Base-by-base conservation (phyloP, 2,113 vertebrate genomes). In the Laterallus jamaicensis region DNA sequence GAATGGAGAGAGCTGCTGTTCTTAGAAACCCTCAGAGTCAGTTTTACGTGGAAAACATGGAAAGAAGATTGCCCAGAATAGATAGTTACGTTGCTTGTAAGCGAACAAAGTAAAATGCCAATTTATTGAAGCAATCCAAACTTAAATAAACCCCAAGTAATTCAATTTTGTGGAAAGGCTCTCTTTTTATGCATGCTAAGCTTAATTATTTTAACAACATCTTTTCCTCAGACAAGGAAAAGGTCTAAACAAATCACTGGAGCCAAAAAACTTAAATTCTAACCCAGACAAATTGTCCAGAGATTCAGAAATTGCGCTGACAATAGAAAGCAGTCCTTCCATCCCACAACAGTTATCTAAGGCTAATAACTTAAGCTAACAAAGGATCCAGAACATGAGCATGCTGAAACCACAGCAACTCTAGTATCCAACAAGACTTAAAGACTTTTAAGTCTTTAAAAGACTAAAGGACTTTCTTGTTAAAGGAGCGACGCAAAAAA, bases 121-220 rank as follows among this genome's bases (percentile, higher is more conserved):
- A 35, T 86, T 93, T 95, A 28, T 73, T 90, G 88, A 82, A 91
- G 78, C 83, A 62, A 62, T 32, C 3, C 63, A 64, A 70, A 89
- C 63, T 93, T 88, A 91, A 95, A 93, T 84, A 91, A 96, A 93
- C 69, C 90, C 67, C 81, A 91, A 96, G 83, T 86, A 85, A 96
- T 82, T 84, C 63, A 76, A 76, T 85, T 91, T 92, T 88, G 88
- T 82, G 77, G 86, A 95, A 86, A 94, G 62, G 67, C 62, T 96
- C 86, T 90, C 90, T 93, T 87, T 86, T 96, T 79, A 95, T 52
- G 55, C 92, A 89, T 29, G 50, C 63, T 82, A 94, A 70, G 47
- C 77, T 94, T 95, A 94, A 96, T 95, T 95, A 93, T 88, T 94
- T 94, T 93, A 94, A 95, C 85, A 96, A 73, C 81, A 52, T 88